Conservation (phyloP, 2,113 vertebrate genomes). For the Struthidea cinerea region DNA sequence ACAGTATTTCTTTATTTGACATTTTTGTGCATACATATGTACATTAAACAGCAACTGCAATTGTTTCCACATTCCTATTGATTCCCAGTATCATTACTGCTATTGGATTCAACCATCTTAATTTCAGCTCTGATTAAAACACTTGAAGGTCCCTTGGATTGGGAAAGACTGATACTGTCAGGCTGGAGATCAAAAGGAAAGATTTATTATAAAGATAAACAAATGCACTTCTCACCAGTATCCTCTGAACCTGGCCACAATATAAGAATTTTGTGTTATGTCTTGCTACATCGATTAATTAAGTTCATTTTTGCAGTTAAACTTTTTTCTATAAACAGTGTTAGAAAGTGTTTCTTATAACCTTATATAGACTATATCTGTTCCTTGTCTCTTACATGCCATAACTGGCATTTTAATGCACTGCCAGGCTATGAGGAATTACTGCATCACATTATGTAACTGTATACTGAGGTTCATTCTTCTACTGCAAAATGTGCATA, state of each 20-base stretch:
- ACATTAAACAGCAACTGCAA: not conserved
- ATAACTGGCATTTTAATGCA: not conserved
- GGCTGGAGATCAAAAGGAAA: not conserved
- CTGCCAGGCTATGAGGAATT: not conserved
- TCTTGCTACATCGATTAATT: not conserved
- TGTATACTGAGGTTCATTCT: not conserved
- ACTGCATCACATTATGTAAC: not conserved
- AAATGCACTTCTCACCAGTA: not conserved
- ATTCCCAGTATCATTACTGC: not conserved
- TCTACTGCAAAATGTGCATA: not conserved
- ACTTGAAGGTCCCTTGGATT: not conserved
- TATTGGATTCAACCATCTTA: not conserved
- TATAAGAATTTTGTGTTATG: not conserved
- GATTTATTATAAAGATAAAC: not conserved
- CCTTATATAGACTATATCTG: not conserved
- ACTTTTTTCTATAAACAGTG: not conserved
- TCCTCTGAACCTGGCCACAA: not conserved
- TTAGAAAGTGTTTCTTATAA: not conserved
- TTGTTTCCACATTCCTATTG: not conserved
- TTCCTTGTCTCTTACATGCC: not conserved
- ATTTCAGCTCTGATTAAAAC: not conserved
- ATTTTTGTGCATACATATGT: not conserved
- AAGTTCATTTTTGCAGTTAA: not conserved
- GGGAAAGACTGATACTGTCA: not conserved
- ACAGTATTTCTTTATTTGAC: not conserved